Base-by-base conservation (phyloP, 2,797 vertebrate species). In the Podargus strigoides region DNA sequence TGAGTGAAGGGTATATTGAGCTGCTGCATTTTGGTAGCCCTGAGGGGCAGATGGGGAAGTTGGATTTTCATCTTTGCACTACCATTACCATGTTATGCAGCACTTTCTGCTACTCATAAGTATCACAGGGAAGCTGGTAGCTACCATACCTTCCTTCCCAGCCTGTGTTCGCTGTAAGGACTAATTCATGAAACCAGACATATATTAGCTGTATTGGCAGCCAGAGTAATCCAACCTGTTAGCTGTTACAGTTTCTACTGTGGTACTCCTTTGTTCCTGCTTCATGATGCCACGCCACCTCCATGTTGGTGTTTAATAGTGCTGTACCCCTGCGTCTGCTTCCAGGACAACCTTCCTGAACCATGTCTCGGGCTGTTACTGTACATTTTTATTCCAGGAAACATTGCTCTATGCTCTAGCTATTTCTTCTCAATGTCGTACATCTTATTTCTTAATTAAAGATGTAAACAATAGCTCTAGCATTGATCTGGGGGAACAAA, bases 361-460 rank as follows among this genome's bases (percentile, higher is more conserved):
- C 14, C 10, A 1, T 2, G 2, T 20, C 41, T 94, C 10, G 56
- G 53, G 44, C 67, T 85, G 37, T 16, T 84, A 46, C 50, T 83
- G n/a, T 63, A 55, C 32, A 19, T 62, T 77, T 90, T 80, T 72
- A 14, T 68, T 84, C 23, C 42, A 47, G 5, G 1, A 89, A 93
- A 62, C 0, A 0, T 58, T 67, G 5, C 4, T 85, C 26, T 81
- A 0, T 32, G 18, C 9, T 56, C n/a, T 27, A 67, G 26, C 10
- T 90, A 26, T 56, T 94, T 89, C 64, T 66, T 75, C 34, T 73
- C 73, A 93, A 84, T 69, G 81, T 82, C 60, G 44, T 49, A 36
- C 14, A 21, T 34, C 74, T 85, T 62, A 23, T 39, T 93, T 58
- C 34, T n/a, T 75, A 30, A 32, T 52, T 67, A 67, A 52, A 52